Evolutionary conservation across 2,113 vertebrate species (phyloP), one percentile per base, ranked within the genome.

Genomic region (Oryzias celebensis): DNA sequence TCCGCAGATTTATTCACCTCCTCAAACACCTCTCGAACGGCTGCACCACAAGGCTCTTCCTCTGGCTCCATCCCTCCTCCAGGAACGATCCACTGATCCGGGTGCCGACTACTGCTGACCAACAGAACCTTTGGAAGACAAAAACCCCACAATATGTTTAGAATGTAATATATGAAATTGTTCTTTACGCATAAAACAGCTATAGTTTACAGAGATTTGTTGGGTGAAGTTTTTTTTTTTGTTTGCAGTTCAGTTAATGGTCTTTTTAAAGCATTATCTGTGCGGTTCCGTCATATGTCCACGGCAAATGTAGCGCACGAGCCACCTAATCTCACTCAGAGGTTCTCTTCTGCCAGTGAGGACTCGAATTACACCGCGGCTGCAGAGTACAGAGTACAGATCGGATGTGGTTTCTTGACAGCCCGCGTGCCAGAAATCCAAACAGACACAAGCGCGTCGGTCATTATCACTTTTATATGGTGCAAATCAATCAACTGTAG

Each of bases 1-100:
- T 6, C 0, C 16, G 22, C 5, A 8, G 4, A 43, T 72, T 28
- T 57, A 44, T 56, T 67, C 80, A 98, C 97, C 96, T 99, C 97
- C 36, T 99, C 97, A 61, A 94, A 99, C 68, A 99, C 96, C 76
- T 99, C 97, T 14, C 97, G 92, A 56, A 93, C 92, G 0, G 97
- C 97, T 0, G 96, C 97, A 7, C 96, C 91, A 4, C 91, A 91
- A 0, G 97, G 96, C 86, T 98, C 97, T 88, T 99, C 97, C 54
- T 98, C 96, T 0, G 97, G 97, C 88, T 99, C 97, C 95, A 99
- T 97, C 70, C 97, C 97, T 20, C 97, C 97, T 20, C 97, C 97
- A 0, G 97, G 96, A 36, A 99, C 96, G 24, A 99, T 99, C 97
- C 97, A 99, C 91, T 95, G 94, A 55, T 99, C 97, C 0, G 96